phyloP scores from a whole-genome alignment of 92 coral and sea anemone genomes.

The Phenganax subtilis region DNA sequence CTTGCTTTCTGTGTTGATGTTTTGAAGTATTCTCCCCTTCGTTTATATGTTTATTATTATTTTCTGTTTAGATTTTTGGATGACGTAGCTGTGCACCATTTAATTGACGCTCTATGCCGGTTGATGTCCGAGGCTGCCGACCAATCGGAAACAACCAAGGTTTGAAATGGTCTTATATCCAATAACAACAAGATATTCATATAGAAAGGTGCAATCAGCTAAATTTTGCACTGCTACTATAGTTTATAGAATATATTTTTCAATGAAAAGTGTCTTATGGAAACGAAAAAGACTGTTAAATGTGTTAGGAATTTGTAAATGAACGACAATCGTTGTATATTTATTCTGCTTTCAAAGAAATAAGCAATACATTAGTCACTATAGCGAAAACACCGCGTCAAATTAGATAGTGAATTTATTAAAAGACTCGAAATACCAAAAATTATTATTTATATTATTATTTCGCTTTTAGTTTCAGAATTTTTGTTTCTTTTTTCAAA shows the following conservation, averaged over 20 bases:
- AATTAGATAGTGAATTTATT: too few relatives aligned
- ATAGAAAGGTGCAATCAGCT: too few relatives aligned
- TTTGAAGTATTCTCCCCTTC: too few relatives aligned
- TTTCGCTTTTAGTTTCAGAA: neutral
- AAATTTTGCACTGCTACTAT: neutral
- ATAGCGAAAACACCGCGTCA: too few relatives aligned
- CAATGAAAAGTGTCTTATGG: too few relatives aligned
- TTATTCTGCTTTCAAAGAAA: neutral
- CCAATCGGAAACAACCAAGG: slow-evolving; percentile 87
- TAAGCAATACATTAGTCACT: too few relatives aligned
- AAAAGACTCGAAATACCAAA: too few relatives aligned
- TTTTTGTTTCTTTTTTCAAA: neutral
- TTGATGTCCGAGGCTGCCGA: slow-evolving; percentile 90
- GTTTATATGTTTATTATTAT: neutral
- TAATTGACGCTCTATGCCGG: slow-evolving; percentile 94
- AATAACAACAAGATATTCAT: neutral
- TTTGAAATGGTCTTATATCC: neutral
- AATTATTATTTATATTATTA: too few relatives aligned
- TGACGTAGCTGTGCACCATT: slow-evolving; percentile 93
- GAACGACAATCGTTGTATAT: too few relatives aligned
- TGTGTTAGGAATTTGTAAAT: too few relatives aligned
- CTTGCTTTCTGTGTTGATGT: neutral
- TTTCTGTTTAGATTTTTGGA: slow-evolving; percentile 67
- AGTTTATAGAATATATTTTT: neutral
- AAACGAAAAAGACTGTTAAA: too few relatives aligned